phyloP scores from a whole-genome alignment of 2,888 invertebrate species.

The Calephelis perditalis region DNA sequence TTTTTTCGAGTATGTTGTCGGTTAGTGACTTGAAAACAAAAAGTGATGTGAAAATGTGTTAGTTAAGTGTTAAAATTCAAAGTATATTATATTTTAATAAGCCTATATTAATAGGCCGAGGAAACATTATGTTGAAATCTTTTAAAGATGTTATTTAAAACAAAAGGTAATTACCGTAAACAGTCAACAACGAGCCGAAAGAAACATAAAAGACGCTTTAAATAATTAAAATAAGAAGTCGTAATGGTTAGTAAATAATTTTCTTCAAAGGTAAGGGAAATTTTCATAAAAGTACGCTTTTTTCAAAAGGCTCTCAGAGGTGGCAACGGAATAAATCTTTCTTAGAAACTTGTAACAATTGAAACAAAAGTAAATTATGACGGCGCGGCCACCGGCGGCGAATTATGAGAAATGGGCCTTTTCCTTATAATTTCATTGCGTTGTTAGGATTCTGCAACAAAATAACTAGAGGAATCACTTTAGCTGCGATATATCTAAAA shows the following conservation, averaged over 20 bases:
- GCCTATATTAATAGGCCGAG: too few species aligned
- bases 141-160: neutral
- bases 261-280: conserved; percentile 15
- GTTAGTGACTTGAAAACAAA: too few species aligned
- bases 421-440: conserved; percentile 12
- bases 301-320: conserved; percentile 34
- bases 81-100: too few species aligned
- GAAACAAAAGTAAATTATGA: conserved; percentile 73
- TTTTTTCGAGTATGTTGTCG: too few species aligned
- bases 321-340: conserved; percentile 56
- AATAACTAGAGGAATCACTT: too few species aligned
- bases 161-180: neutral
- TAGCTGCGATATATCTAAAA: too few species aligned
- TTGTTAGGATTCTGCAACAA: neutral
- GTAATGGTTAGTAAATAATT: neutral
- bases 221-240: conserved; percentile 6
- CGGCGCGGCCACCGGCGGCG: conserved; percentile 40
- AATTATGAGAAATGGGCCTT: conserved; percentile 60
- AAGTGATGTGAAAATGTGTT: too few species aligned
- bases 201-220: neutral
- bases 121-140: too few species aligned
- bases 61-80: too few species aligned
- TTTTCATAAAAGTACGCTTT: conserved; percentile 16
- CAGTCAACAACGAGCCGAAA: neutral
- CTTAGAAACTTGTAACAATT: conserved; percentile 58